These are phyloP conservation scores for Cryptomyrus ogoouensis DNA, from an alignment of 2,113 vertebrate species.

Conservation along the genomic window DNA sequence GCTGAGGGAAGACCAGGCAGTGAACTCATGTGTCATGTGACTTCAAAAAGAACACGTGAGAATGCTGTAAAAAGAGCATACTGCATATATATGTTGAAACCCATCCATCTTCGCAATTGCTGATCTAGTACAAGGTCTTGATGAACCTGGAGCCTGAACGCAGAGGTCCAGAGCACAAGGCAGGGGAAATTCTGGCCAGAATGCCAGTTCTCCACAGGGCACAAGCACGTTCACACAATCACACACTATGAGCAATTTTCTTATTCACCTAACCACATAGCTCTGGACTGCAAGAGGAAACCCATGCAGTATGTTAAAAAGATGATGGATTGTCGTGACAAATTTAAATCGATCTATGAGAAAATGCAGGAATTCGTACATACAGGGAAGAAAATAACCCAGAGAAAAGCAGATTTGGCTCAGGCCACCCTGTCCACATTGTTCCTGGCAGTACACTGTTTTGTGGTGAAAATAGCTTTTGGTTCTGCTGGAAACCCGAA, in stretches of 20 bases:
- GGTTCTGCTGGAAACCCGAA: not conserved
- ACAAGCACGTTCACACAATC: not conserved
- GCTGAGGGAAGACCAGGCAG: not conserved
- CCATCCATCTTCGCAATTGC: not conserved
- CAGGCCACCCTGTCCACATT: not conserved
- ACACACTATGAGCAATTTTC: not conserved
- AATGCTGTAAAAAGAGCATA: not conserved
- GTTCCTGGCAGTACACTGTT: not conserved
- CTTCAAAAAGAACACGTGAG: not conserved
- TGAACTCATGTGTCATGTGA: not conserved
- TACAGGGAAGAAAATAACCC: not conserved
- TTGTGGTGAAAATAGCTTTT: not conserved
- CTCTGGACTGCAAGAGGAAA: not conserved
- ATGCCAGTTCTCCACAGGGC: not conserved
- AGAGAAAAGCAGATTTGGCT: not conserved
- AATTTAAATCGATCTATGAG: not conserved
- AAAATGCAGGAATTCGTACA: not conserved
- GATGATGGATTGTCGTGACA: not conserved
- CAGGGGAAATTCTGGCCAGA: not conserved
- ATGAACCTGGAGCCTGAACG: not conserved
- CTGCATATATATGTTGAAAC: not conserved
- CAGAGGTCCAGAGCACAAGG: not conserved
- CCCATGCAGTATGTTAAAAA: not conserved
- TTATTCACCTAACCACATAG: not conserved
- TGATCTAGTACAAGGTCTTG: not conserved